Conservation (phyloP, 2,113 vertebrate species). For the Uria lomvia region DNA sequence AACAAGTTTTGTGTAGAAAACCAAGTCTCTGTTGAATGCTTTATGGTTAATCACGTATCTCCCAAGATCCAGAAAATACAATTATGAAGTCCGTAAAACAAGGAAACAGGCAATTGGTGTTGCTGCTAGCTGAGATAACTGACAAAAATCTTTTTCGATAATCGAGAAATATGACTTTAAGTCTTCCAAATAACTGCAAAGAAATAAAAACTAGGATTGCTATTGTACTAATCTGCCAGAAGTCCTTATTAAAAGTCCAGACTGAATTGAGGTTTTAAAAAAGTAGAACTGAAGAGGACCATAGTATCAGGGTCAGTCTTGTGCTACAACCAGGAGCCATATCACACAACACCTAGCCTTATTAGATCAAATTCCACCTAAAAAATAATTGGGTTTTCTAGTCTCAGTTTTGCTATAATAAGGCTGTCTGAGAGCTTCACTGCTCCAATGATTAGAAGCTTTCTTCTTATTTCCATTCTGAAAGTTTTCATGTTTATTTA, state of each 20-base stretch:
- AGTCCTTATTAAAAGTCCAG: not conserved
- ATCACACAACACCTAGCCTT: not conserved
- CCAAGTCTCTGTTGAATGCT: not conserved
- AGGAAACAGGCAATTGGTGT: rapidly evolving
- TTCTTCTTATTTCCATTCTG: not conserved
- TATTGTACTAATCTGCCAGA: not conserved
- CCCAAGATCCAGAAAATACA: not conserved
- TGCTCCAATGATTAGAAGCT: not conserved
- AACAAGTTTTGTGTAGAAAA: not conserved
- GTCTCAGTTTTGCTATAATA: not conserved
- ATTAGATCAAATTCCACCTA: not conserved
- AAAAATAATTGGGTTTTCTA: not conserved
- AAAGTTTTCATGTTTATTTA: not conserved
- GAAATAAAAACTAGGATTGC: not conserved
- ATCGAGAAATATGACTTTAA: not conserved
- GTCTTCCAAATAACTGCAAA: not conserved
- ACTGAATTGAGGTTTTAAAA: not conserved
- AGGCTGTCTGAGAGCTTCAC: not conserved
- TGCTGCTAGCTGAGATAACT: not conserved
- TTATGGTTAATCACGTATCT: not conserved
- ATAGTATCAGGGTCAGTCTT: not conserved
- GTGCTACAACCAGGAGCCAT: not conserved
- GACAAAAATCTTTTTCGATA: not conserved
- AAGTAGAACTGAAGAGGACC: not conserved
- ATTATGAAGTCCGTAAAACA: not conserved